These are phyloP conservation scores for Muscidifurax raptorellus DNA, from an alignment of 1,140 invertebrate species.

Conservation along the genomic window DNA sequence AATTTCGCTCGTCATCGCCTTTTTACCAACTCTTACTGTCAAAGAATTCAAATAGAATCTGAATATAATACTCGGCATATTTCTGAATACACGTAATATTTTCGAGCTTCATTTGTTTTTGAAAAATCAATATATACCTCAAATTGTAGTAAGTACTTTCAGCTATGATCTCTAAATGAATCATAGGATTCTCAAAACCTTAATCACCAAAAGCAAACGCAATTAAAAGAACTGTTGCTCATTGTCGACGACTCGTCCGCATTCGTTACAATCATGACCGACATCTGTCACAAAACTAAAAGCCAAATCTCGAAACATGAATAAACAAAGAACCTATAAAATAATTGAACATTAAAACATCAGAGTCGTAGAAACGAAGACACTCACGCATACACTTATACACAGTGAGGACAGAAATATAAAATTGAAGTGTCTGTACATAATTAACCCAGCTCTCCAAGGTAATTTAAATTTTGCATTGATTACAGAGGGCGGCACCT, in stretches of 20 bases:
- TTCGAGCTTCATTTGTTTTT: too few relatives aligned
- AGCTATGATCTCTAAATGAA: neutral
- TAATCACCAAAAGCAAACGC: neutral
- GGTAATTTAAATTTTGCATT: slow-evolving; percentile 29
- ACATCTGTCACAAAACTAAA: too few relatives aligned
- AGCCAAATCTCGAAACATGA: neutral
- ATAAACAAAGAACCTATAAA: neutral
- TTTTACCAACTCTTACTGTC: too few relatives aligned
- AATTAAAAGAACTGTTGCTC: too few relatives aligned
- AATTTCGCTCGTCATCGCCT: too few relatives aligned
- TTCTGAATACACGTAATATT: neutral
- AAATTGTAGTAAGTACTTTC: neutral
- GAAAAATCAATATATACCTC: neutral
- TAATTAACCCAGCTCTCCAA: neutral
- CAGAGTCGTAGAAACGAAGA: neutral
- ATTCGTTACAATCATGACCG: too few relatives aligned
- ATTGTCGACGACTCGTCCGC: too few relatives aligned
- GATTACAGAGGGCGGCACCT: neutral
- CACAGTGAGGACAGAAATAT: neutral
- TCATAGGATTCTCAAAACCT: neutral
- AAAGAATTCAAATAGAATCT: neutral
- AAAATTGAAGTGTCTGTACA: neutral
- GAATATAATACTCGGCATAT: neutral
- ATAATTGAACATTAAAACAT: neutral
- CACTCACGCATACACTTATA: neutral